These are phyloP conservation scores for Cyprinodon tularosa DNA, from an alignment of 2,113 vertebrate species.

Conservation along the genomic window DNA sequence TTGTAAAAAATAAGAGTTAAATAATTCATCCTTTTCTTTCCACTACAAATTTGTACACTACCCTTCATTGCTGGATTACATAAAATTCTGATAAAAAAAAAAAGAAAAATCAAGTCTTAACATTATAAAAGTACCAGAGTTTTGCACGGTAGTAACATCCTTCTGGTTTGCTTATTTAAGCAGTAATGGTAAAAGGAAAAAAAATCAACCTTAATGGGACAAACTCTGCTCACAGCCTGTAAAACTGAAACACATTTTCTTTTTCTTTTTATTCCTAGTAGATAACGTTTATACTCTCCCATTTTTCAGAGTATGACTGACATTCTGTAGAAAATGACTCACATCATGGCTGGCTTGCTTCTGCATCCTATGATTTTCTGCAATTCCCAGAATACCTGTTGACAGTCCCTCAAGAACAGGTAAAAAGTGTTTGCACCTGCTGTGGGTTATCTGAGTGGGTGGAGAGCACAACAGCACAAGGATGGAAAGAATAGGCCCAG, in stretches of 20 bases:
- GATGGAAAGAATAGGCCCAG: slow-evolving; percentile 40
- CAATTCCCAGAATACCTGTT: slow-evolving; percentile 53
- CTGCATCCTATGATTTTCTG: slow-evolving; percentile 21
- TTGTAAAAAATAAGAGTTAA: not conserved
- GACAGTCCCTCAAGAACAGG: slow-evolving; percentile 35
- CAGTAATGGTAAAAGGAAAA: not conserved
- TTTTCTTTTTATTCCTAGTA: no score
- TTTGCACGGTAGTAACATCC: not conserved
- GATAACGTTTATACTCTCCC: not conserved
- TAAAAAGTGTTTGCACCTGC: slow-evolving; percentile 39
- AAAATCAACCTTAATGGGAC: not conserved
- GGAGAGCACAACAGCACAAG: slow-evolving; percentile 29
- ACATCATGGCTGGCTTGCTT: slow-evolving; percentile 31
- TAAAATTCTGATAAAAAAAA: not conserved
- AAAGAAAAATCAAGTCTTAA: no score
- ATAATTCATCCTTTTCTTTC: not conserved
- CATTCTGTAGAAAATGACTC: slow-evolving; percentile 11
- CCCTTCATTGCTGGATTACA: not conserved
- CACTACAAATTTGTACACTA: not conserved
- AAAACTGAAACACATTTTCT: not conserved
- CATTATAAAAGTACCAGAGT: not conserved
- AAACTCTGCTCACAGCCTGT: not conserved
- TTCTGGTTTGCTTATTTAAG: not conserved
- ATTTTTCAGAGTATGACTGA: not conserved
- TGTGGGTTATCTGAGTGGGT: slow-evolving; percentile 25